Evolutionary conservation across 2,888 invertebrate genomes (phyloP).

Genomic region (Schrankia costaestrigalis): DNA sequence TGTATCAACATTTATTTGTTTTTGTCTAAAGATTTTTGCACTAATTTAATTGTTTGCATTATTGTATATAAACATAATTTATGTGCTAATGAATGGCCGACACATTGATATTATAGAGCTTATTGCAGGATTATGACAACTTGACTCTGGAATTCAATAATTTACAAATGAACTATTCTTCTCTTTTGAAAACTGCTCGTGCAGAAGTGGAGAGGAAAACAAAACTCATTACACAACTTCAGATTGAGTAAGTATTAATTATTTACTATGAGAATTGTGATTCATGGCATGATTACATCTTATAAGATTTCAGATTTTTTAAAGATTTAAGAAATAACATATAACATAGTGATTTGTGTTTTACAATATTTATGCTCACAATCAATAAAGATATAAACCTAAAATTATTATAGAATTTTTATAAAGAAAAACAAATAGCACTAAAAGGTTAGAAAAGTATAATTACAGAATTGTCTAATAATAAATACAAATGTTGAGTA

Average conservation of each 20-base stretch:
- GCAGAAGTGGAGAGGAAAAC: constrained; percentile 69
- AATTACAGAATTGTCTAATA: too few relatives aligned
- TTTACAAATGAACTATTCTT: constrained; percentile 62
- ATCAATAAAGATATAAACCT: too few relatives aligned
- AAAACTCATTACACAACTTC: constrained; percentile 55
- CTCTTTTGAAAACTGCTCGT: constrained; percentile 63
- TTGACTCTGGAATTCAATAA: constrained; percentile 53
- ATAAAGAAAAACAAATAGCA: too few relatives aligned
- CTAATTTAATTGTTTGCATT: background rate
- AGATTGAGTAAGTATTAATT: constrained; percentile 57
- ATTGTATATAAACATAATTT: background rate
- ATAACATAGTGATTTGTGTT: too few relatives aligned
- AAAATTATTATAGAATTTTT: too few relatives aligned
- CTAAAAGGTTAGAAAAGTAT: too few relatives aligned
- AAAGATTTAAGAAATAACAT: too few relatives aligned
- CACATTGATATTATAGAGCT: constrained; percentile 70
- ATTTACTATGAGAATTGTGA: background rate
- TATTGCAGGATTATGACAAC: constrained; percentile 72
- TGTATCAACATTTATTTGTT: too few relatives aligned
- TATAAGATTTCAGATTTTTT: background rate
- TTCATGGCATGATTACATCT: background rate
- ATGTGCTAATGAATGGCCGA: constrained; percentile 45
- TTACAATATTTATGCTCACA: too few relatives aligned
- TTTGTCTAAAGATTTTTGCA: too few relatives aligned
- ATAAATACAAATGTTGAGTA: too few relatives aligned